Evolutionary conservation across 1,140 invertebrate genomes (phyloP).

Genomic region (Solen grandis): DNA sequence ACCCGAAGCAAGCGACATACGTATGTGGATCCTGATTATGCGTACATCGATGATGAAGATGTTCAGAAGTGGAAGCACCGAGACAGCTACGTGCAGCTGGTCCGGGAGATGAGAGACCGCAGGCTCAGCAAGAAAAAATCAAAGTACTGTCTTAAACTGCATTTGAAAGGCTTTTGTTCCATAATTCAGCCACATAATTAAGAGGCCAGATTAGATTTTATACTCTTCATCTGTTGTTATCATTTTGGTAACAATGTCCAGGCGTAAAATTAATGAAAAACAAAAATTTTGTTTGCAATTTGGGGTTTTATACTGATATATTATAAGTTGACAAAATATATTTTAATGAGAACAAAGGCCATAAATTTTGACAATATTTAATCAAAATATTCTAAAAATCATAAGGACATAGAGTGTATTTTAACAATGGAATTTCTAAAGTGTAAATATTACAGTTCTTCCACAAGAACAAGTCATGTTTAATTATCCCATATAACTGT

Average conservation of each 20-base stretch:
- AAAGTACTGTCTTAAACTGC: conserved; percentile 62
- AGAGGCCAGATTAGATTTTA: neutral
- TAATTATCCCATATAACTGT: too few species aligned
- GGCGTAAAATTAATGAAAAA: neutral
- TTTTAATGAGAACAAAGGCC: too few species aligned
- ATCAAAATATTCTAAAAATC: too few species aligned
- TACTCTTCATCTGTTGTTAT: too few species aligned
- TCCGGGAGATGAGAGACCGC: conserved; percentile 72
- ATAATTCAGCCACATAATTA: neutral
- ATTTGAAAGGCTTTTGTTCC: neutral
- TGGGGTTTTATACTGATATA: too few species aligned
- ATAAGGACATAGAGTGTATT: too few species aligned
- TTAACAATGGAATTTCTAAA: too few species aligned
- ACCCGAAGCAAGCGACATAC: conserved; percentile 74
- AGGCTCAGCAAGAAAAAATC: conserved; percentile 68
- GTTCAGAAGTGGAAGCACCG: conserved; percentile 66
- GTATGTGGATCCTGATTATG: conserved; percentile 80
- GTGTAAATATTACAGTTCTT: too few species aligned
- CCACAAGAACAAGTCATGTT: too few species aligned
- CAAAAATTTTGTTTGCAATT: neutral
- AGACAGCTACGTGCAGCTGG: conserved; percentile 70
- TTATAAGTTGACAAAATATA: too few species aligned
- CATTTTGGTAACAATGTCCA: too few species aligned
- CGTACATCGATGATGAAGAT: conserved; percentile 74
- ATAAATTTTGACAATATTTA: too few species aligned